phyloP scores from a whole-genome alignment of 2,888 invertebrate species.

The Phlogophora meticulosa region DNA sequence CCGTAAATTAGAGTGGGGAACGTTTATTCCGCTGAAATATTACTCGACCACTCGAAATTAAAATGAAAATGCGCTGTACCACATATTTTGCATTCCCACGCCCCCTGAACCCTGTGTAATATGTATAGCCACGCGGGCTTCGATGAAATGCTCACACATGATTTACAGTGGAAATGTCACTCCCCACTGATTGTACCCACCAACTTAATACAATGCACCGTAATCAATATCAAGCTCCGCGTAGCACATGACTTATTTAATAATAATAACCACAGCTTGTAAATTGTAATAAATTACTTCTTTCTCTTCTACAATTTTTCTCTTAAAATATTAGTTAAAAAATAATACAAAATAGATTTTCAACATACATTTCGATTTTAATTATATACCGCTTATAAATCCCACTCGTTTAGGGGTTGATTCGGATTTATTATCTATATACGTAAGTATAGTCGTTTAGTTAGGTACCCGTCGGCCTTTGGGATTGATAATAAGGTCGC shows the following conservation, averaged over 20 bases:
- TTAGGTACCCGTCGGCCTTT: constrained; percentile 44
- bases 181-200: constrained; percentile 53
- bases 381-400: constrained; percentile 25
- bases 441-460: constrained; percentile 14
- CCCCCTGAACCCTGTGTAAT: constrained; percentile 63
- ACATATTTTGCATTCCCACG: constrained; percentile 68
- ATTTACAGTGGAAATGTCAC: constrained; percentile 78
- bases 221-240: constrained; percentile 6
- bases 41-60: constrained; percentile 68
- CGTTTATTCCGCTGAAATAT: constrained; percentile 74
- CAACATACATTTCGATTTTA: constrained; percentile 2
- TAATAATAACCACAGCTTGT: constrained; percentile 3
- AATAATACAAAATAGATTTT: too few relatives aligned
- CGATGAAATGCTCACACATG: constrained; percentile 75
- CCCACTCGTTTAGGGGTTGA: constrained; percentile 35
- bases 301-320: too few relatives aligned
- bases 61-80: constrained; percentile 72
- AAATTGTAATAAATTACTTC: constrained; percentile 8
- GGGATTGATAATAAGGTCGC: constrained; percentile 70
- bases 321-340: too few relatives aligned
- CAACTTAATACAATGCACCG: constrained; percentile 37
- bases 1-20: constrained; percentile 69
- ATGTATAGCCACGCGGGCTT: constrained; percentile 69
- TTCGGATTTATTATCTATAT: constrained; percentile 38
- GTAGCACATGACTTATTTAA: constrained; percentile 13